phyloP scores from a whole-genome alignment of 2,113 vertebrate species.

The Butorides virescens region DNA sequence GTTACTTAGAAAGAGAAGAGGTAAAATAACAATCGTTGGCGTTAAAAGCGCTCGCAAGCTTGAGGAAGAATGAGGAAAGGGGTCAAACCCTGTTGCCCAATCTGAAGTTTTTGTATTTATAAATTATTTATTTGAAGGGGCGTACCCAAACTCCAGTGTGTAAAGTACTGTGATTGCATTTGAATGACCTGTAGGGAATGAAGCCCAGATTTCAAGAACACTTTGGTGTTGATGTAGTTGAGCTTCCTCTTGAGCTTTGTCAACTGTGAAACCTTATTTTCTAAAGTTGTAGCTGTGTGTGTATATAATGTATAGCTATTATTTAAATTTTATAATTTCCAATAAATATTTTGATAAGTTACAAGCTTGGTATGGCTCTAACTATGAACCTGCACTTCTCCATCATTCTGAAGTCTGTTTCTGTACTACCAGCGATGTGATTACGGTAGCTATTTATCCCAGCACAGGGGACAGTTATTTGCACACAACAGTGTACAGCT shows the following conservation, averaged over 20 bases:
- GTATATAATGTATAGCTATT: slow-evolving; percentile 40
- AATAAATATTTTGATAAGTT: slow-evolving; percentile 69
- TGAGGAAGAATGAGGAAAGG: not conserved
- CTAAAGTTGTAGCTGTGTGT: slow-evolving; percentile 5
- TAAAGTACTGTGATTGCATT: not conserved
- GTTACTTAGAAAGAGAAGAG: slow-evolving; percentile 83
- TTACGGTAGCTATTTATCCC: not conserved
- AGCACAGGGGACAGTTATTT: not conserved
- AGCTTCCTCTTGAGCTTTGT: not conserved
- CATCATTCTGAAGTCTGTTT: not conserved
- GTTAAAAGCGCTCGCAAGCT: not conserved
- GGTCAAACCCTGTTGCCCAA: not conserved
- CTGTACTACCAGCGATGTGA: not conserved
- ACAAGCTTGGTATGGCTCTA: not conserved
- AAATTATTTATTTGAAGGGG: slow-evolving; percentile 12
- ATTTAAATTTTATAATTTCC: slow-evolving; percentile 26
- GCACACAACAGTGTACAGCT: not conserved
- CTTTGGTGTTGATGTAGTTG: not conserved
- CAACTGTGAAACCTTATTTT: not conserved
- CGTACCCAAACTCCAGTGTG: not conserved
- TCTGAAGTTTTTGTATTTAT: slow-evolving; percentile 14
- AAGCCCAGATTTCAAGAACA: not conserved
- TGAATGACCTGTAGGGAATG: not conserved
- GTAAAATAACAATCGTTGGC: not conserved
- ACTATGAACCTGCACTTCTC: not conserved